Evolutionary conservation across 2,888 invertebrate species (phyloP).

Genomic region (Caenorhabditis sinica): DNA sequence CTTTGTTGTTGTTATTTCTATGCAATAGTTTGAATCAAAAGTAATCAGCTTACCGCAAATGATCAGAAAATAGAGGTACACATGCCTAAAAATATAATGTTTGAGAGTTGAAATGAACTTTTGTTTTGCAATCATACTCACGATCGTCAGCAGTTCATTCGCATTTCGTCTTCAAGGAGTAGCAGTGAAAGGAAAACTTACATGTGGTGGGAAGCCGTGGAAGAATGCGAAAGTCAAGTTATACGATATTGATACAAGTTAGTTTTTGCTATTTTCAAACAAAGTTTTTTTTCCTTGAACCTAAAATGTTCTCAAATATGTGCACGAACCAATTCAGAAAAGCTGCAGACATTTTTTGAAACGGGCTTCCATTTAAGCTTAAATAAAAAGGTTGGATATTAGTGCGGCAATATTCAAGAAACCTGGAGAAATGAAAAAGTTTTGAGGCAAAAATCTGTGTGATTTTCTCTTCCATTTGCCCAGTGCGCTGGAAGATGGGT

Average conservation of each 20-base stretch:
- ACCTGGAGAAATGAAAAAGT: no score
- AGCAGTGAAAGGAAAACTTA: conserved; percentile 71
- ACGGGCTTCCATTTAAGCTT: no score
- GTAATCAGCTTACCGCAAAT: conserved; percentile 18
- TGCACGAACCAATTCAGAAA: no score
- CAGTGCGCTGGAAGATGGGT: no score
- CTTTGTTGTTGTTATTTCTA: neutral
- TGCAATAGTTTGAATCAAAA: neutral
- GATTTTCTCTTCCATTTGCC: no score
- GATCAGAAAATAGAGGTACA: no score
- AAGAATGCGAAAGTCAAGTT: conserved; percentile 74
- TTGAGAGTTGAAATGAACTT: conserved; percentile 18
- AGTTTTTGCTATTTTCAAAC: conserved; percentile 6
- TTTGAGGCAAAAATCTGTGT: no score
- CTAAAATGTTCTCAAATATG: no score
- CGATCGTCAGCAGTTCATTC: neutral
- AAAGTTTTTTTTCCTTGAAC: neutral
- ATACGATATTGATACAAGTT: conserved; percentile 75
- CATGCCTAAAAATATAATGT: neutral
- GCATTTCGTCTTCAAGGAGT: conserved; percentile 73
- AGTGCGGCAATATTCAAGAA: no score
- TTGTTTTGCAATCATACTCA: conserved; percentile 18
- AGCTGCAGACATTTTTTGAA: no score
- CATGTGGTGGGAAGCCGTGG: conserved; percentile 68
- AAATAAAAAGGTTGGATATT: no score